These are phyloP conservation scores for Halichondria panicea DNA, from an alignment of 37 sponge, comb jelly and placozoan genomes.

Conservation along the genomic window DNA sequence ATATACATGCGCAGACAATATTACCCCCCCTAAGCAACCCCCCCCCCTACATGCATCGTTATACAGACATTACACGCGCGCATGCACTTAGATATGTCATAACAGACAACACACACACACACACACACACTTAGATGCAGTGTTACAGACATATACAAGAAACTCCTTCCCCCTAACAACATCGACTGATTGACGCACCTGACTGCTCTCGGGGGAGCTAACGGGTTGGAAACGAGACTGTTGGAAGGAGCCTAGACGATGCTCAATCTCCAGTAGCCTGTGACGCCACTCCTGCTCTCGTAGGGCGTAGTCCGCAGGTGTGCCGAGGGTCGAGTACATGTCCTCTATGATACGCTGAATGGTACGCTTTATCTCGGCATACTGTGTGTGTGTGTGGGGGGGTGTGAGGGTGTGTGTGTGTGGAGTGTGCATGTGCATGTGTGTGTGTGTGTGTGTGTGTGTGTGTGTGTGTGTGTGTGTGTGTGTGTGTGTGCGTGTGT, in stretches of 20 bases:
- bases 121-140: not conserved
- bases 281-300: constrained; percentile 11
- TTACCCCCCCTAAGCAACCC: too few relatives aligned
- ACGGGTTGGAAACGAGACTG: constrained; percentile 19
- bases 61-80: too few relatives aligned
- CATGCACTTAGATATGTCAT: too few relatives aligned
- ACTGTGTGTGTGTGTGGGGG: constrained; percentile 17
- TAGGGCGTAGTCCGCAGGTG: constrained; percentile 8
- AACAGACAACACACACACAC: too few relatives aligned
- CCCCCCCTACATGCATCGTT: too few relatives aligned
- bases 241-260: constrained; percentile 11
- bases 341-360: constrained; percentile 29
- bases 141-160: not conserved
- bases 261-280: constrained; percentile 29
- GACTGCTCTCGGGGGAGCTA: constrained; percentile 39
- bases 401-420: not conserved
- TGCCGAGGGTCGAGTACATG: constrained; percentile 39
- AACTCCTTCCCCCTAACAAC: not conserved
- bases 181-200: constrained; percentile 11
- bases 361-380: constrained; percentile 12
- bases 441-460: not conserved
- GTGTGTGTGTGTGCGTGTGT: not conserved
- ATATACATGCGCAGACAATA: too few relatives aligned
- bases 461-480: not conserved
- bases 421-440: too few relatives aligned